phyloP scores from a whole-genome alignment of 2,797 vertebrate genomes.

The Capromys pilorides region DNA sequence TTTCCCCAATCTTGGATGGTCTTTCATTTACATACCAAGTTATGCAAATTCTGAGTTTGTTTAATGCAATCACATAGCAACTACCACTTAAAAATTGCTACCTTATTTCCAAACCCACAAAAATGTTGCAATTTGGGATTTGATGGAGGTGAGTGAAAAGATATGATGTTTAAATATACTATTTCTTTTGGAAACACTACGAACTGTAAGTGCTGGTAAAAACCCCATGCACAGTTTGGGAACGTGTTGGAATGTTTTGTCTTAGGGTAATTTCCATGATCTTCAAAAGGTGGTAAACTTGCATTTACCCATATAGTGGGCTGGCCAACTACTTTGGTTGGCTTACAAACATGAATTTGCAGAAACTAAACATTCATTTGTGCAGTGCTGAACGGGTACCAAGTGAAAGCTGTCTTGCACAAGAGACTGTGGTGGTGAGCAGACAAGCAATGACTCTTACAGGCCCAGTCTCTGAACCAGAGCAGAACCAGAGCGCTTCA shows the following conservation, averaged over 20 bases:
- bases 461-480: not conserved
- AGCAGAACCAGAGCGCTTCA: not conserved
- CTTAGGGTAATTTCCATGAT: constrained; percentile 36
- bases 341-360: constrained; percentile 5
- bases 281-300: not conserved
- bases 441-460: not conserved
- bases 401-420: not conserved
- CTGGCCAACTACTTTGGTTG: not conserved
- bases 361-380: not conserved
- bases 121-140: not conserved
- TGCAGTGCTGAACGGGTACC: not conserved
- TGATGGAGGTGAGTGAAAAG: not conserved
- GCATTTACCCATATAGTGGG: constrained; percentile 9
- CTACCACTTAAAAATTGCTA: not conserved
- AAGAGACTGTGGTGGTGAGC: not conserved
- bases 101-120: constrained; percentile 39
- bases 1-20: not conserved
- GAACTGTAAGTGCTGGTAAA: not conserved
- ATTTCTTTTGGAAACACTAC: constrained; percentile 46
- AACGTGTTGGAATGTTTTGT: not conserved
- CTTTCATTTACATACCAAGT: constrained; percentile 48
- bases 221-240: not conserved
- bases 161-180: not conserved
- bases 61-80: constrained; percentile 10
- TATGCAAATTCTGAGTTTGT: constrained; percentile 32